Conservation (phyloP, 2,888 invertebrate species). For the Vandiemenella viatica region DNA sequence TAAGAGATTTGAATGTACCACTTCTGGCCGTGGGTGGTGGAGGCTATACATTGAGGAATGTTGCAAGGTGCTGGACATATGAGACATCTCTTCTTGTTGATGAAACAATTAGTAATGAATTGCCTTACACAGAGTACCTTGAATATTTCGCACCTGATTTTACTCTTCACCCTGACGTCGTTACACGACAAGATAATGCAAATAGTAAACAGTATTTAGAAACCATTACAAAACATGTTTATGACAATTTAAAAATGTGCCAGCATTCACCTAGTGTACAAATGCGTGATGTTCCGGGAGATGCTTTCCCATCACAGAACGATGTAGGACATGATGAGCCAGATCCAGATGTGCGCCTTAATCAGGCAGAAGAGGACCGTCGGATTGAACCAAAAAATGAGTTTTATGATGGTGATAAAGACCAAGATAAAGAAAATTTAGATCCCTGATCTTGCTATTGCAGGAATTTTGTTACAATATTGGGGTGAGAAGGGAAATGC, state of each 20-base stretch:
- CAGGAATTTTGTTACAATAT: too few relatives aligned
- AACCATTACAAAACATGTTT: slow-evolving; percentile 68
- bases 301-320: slow-evolving; percentile 57
- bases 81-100: slow-evolving; percentile 91
- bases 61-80: slow-evolving; percentile 97
- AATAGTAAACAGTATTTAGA: slow-evolving; percentile 93
- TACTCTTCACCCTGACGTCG: slow-evolving; percentile 84
- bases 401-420: slow-evolving; percentile 80
- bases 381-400: slow-evolving; percentile 73
- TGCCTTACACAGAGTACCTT: slow-evolving; percentile 90
- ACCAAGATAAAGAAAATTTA: slow-evolving; percentile 45
- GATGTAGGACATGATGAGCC: slow-evolving; percentile 43
- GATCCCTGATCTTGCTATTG: not conserved
- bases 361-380: slow-evolving; percentile 64
- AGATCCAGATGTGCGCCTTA: slow-evolving; percentile 68
- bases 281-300: slow-evolving; percentile 88
- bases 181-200: slow-evolving; percentile 74
- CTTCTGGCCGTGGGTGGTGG: slow-evolving; percentile 74
- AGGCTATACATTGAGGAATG: slow-evolving; percentile 88
- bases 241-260: slow-evolving; percentile 86
- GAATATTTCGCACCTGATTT: slow-evolving; percentile 98
- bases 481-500: too few relatives aligned
- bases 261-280: slow-evolving; percentile 92
- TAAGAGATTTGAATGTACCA: slow-evolving; percentile 82
- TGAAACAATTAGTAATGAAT: slow-evolving; percentile 82